Evolutionary conservation across 2,113 vertebrate species (phyloP).

Genomic region (Mesembrinibis cayennensis): DNA sequence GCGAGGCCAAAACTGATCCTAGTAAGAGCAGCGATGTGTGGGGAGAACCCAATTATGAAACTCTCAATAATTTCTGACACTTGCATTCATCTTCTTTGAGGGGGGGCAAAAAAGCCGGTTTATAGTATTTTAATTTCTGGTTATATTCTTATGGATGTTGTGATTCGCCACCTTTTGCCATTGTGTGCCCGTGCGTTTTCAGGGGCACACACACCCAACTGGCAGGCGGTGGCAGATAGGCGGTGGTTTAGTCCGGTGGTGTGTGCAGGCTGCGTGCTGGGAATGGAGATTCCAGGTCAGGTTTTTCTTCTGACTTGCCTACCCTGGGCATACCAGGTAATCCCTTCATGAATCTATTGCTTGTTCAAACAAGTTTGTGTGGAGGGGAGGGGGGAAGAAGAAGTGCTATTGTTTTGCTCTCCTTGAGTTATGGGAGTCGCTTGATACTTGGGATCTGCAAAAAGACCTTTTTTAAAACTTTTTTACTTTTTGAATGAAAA

Average conservation of each 20-base stretch:
- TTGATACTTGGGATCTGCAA: background rate
- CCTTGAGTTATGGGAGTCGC: background rate
- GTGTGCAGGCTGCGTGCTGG: background rate
- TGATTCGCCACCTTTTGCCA: background rate
- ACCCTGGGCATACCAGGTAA: conserved; percentile 14
- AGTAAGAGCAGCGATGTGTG: background rate
- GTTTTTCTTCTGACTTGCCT: conserved; percentile 53
- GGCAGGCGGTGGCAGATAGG: background rate
- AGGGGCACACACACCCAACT: background rate
- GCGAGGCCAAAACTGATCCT: background rate
- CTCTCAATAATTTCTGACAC: background rate
- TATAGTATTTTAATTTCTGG: background rate
- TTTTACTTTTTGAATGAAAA: background rate
- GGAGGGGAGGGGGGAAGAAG: background rate
- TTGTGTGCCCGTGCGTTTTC: background rate
- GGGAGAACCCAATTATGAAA: background rate
- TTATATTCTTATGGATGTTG: background rate
- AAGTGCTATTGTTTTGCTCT: background rate
- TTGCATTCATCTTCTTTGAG: background rate
- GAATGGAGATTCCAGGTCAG: conserved; percentile 38
- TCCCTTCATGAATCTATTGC: conserved; percentile 36
- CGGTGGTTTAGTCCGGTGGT: background rate
- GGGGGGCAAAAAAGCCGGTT: background rate
- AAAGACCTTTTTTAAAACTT: background rate
- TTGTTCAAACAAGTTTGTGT: conserved; percentile 69